Conservation (phyloP, 2,888 invertebrate species). For the Xanthorhoe designata region DNA sequence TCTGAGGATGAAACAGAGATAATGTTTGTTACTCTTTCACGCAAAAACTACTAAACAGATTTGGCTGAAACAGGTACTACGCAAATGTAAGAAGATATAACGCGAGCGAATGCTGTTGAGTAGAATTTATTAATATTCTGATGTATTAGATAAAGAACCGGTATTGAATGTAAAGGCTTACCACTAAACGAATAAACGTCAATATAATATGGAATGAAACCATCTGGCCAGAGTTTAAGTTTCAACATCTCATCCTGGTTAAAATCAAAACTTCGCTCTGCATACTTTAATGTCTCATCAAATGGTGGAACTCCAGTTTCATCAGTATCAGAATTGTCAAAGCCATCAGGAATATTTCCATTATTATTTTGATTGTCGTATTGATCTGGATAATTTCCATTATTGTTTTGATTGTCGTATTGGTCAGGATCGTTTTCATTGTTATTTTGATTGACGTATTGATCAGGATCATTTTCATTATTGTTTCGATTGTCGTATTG, state of each 20-base stretch:
- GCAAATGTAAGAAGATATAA: no score
- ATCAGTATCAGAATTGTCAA: neutral
- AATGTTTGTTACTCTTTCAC: no score
- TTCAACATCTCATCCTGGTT: slow-evolving; percentile 49
- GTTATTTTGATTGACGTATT: no score
- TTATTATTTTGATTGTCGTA: neutral
- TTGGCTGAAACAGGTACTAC: no score
- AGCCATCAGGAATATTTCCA: neutral
- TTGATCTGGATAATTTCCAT: neutral
- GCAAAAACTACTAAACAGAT: no score
- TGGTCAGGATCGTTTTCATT: no score
- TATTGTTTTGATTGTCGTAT: neutral
- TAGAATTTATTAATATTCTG: no score
- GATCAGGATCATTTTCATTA: no score
- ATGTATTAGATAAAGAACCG: no score
- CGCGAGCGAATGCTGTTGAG: no score
- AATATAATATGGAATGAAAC: slow-evolving; percentile 69
- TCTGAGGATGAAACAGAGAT: no score
- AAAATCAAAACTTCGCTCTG: slow-evolving; percentile 56
- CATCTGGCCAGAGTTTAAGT: slow-evolving; percentile 70
- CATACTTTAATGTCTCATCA: neutral
- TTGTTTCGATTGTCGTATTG: no score
- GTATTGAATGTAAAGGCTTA: slow-evolving; percentile 44
- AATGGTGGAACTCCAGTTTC: neutral
- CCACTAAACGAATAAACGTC: slow-evolving; percentile 68